Evolutionary conservation across 2,113 vertebrate genomes (phyloP), one percentile per base, ranked within the genome.

Genomic region (Pygoscelis antarcticus): DNA sequence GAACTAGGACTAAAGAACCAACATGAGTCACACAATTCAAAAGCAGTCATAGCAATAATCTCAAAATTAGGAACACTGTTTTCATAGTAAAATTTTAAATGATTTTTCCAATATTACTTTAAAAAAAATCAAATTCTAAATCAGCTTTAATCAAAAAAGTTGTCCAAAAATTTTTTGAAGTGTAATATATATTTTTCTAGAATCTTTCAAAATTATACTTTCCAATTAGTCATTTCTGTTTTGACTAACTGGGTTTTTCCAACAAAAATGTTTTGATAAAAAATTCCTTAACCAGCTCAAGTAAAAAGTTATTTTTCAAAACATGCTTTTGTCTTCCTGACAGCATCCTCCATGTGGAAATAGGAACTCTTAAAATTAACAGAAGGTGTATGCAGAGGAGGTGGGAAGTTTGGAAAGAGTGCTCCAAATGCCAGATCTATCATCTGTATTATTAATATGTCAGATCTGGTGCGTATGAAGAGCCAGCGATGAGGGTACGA

Each of bases 381-480:
- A 95, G 86, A 90, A 94, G 61, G 83, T 97, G 8, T 62, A 81
- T 51, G 89, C 0, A 2, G 90, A 95, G 62, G 94, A 96, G 90
- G 71, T 80, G 76, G 86, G 86, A 96, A 84, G 38, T 78, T 95
- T 91, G 68, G 54, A 72, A 93, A 25, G 62, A 69, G 19, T 80
- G 68, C 20, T 92, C 42, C 91, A 89, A 92, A 95, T 90, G 89
- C 80, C 91, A 87, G 55, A 70, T 83, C 80, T 87, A 83, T 92
- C 83, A 83, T 78, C 77, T 87, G 4, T 46, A 95, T 92, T 60
- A 87, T 70, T 94, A 94, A 51, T 74, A 46, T 62, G 72, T n/a
- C 91, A 87, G 55, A 70, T 54, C 51, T 75, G 51, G 64, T 66
- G 27, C 3, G 1, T 21, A 71, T 15, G 46, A 77, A 89, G 60